Conservation (phyloP, 2,797 vertebrate species). For the Furcifer pardalis region DNA sequence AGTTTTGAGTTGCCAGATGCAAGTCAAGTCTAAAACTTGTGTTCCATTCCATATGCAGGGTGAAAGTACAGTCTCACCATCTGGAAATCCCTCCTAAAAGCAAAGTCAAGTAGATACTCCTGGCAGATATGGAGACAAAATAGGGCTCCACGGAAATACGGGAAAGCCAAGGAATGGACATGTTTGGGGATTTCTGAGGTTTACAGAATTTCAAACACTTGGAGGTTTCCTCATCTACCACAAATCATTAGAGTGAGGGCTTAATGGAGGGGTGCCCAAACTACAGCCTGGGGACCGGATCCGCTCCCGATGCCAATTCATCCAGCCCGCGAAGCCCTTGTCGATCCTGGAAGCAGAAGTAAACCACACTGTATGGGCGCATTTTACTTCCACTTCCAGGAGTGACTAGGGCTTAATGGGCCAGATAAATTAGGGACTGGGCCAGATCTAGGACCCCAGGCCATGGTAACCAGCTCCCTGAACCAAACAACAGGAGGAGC, state of each 20-base stretch:
- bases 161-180: neutral
- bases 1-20: neutral
- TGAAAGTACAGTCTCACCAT: neutral
- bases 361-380: no score
- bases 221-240: neutral
- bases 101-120: neutral
- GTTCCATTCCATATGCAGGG: neutral
- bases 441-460: no score
- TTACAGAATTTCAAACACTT: neutral
- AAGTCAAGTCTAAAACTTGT: constrained; percentile 7
- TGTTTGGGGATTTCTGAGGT: neutral
- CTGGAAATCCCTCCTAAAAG: neutral
- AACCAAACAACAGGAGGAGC: no score
- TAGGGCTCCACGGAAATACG: neutral
- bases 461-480: no score
- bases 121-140: neutral
- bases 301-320: no score
- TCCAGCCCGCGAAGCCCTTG: no score
- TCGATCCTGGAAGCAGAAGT: no score
- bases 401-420: no score
- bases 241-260: neutral
- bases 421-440: no score
- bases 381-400: no score
- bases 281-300: no score
- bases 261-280: no score